Evolutionary conservation across 2,113 vertebrate genomes (phyloP).

Genomic region (Podiceps cristatus): DNA sequence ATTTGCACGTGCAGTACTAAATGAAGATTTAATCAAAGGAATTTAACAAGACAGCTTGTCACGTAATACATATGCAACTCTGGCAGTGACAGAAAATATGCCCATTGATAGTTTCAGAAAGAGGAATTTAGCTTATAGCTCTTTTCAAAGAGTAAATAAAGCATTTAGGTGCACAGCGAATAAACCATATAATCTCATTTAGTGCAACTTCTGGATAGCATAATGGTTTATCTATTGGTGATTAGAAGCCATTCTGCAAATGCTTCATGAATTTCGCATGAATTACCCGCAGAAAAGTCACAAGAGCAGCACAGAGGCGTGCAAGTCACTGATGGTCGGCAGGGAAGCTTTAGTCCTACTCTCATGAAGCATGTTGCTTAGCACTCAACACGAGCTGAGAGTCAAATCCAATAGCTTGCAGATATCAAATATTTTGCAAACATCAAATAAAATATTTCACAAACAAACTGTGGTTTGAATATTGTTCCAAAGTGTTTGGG

Average conservation of each 20-base stretch:
- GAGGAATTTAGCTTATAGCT: neutral
- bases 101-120: neutral
- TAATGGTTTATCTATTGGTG: neutral
- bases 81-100: neutral
- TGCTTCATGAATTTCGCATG: neutral
- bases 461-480: neutral
- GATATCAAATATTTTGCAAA: slow-evolving; percentile 17
- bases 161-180: neutral
- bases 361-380: neutral
- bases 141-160: neutral
- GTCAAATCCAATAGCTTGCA: slow-evolving; percentile 16
- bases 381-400: neutral
- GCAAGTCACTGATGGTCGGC: neutral
- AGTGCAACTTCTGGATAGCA: neutral
- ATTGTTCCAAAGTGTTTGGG: slow-evolving; percentile 24
- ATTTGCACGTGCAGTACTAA: neutral
- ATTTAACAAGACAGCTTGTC: neutral
- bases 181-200: neutral
- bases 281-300: neutral
- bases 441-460: slow-evolving; percentile 22
- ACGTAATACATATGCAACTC: accelerated
- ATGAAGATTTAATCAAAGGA: neutral
- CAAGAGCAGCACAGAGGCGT: neutral
- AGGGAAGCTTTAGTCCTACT: neutral
- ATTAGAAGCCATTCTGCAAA: neutral